Base-by-base conservation (phyloP, 2,797 vertebrate genomes). In the Harpagifer antarcticus region DNA sequence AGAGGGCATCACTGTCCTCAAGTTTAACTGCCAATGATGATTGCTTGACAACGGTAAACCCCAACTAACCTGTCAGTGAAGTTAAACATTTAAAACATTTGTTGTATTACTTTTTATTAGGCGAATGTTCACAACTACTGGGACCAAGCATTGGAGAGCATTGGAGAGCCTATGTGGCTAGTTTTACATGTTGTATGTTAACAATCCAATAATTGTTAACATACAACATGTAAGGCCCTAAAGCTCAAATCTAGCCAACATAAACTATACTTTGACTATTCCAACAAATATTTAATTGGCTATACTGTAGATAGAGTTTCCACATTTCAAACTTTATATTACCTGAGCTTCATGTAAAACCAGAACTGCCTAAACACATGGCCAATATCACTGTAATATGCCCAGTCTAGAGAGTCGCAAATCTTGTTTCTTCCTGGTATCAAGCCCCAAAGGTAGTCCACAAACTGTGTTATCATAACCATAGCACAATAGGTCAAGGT, bases 11-110 rank as follows among this genome's bases (percentile, higher is more conserved):
- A 43, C 64, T 67, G 75, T 76, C 70, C 68, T 86, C 76, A 49
- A 43, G 79, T 85, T 85, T 75, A 84, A 81, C 72, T 81, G 75
- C 81, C 83, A 86, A 50, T 1, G 2, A 60, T 67, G 62, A 59
- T 81, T 67, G 65, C 70, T 45, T 84, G 58, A 49, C 65, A 63
- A 66, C 52, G 59, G 63, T 78, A 63, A 81, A 74, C 79, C 75
- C 68, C 15, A 20, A 71, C 68, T 20, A 68, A 74, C 52, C 73
- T 61, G 48, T 77, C 14, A 55, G 31, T 40, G 19, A 42, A 47
- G 20, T 42, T 10, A 37, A 56, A 40, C n/a, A 15, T 55, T 44
- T 48, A 12, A 33, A 54, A 54, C 27, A 45, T 0, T 0, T 0
- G 19, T 58, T 11, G 0, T 37, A 37, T n/a, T n/a, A 4, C 13